Conservation (phyloP, 2,113 vertebrate genomes). For the Eonycteris spelaea region DNA sequence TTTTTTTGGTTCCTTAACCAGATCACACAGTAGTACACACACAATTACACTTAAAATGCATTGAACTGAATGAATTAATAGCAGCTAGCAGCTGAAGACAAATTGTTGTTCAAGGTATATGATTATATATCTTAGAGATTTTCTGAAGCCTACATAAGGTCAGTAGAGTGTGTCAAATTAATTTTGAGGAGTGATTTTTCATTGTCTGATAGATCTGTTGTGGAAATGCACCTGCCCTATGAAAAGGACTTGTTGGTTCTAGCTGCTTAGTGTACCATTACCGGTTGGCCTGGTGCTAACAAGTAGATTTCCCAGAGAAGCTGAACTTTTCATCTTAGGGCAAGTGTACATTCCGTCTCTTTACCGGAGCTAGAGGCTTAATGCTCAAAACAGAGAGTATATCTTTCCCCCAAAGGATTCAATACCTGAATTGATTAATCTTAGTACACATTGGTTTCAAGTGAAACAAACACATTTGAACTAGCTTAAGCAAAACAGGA, state of each 20-base stretch:
- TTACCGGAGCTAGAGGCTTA: background rate
- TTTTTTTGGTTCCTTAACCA: background rate
- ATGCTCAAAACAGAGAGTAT: background rate
- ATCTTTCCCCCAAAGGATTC: background rate
- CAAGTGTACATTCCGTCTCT: background rate
- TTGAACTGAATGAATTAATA: slow-evolving; percentile 6
- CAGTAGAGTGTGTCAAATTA: background rate
- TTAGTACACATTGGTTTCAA: background rate
- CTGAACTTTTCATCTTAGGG: background rate
- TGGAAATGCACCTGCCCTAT: background rate
- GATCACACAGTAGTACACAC: background rate
- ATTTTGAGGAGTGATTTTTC: slow-evolving; percentile 41
- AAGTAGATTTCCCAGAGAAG: background rate
- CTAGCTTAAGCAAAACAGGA: background rate
- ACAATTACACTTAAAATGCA: background rate
- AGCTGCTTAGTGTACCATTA: background rate
- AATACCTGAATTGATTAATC: background rate
- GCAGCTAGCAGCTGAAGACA: background rate
- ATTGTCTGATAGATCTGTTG: background rate
- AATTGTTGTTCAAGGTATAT: slow-evolving; percentile 17
- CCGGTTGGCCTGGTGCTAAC: background rate
- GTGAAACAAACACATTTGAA: background rate
- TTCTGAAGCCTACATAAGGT: background rate
- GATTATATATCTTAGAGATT: background rate
- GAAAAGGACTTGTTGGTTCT: background rate